Conservation (phyloP, 2,113 vertebrate genomes). For the Alligator sinensis region DNA sequence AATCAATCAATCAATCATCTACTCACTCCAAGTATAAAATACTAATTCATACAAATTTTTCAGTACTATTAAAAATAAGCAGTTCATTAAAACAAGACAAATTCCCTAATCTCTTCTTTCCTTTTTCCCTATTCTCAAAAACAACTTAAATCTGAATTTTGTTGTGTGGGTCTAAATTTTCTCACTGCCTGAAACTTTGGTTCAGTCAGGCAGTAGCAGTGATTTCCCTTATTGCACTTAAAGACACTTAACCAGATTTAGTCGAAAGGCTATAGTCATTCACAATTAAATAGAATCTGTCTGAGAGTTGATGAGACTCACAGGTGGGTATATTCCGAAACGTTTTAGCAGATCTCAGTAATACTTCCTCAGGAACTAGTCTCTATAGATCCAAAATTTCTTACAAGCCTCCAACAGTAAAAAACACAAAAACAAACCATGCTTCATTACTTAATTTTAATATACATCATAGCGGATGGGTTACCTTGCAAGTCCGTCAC, state of each 20-base stretch:
- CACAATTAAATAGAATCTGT: neutral
- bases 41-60: no score
- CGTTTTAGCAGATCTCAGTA: neutral
- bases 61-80: neutral
- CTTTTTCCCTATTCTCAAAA: neutral
- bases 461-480: neutral
- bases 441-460: accelerated
- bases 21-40: no score
- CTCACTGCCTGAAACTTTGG: neutral
- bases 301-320: neutral
- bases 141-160: neutral
- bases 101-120: accelerated
- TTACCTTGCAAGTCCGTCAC: constrained; percentile 97
- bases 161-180: neutral
- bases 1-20: no score
- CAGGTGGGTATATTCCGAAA: accelerated
- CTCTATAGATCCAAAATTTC: neutral
- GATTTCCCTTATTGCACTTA: neutral
- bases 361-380: neutral
- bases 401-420: accelerated
- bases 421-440: accelerated
- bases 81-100: neutral
- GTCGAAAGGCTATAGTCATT: neutral
- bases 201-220: neutral
- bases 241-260: neutral